Percentiles rank a stretch among this genome's conserved stretches.
Conservation (phyloP, 2,113 vertebrate genomes). For the Damaliscus lunatus region DNA sequence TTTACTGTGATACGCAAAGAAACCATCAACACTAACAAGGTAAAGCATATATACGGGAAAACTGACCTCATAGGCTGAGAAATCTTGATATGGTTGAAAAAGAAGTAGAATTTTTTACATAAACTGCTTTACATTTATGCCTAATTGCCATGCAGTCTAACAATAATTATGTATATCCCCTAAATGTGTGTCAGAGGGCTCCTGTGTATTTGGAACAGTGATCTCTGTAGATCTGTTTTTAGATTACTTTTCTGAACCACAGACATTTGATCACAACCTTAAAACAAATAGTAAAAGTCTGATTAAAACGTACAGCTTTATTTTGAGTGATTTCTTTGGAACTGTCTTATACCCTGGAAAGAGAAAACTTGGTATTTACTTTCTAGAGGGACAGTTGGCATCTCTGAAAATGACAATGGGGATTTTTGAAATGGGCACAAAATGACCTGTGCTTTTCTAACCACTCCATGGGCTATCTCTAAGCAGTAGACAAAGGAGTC, state of each 20-base stretch:
- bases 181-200: neutral
- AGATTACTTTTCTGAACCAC: neutral
- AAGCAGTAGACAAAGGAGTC: neutral
- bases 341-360: neutral
- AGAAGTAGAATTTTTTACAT: neutral
- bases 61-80: neutral
- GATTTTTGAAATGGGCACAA: neutral
- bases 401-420: neutral
- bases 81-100: neutral
- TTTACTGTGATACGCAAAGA: neutral
- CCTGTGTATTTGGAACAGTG: neutral
- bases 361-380: neutral
- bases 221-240: neutral
- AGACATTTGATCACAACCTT: neutral
- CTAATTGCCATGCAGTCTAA: neutral
- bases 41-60: neutral
- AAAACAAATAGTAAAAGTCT: neutral
- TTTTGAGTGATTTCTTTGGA: neutral
- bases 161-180: neutral
- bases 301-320: neutral
- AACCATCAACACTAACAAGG: neutral
- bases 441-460: neutral
- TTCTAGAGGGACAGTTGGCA: neutral
- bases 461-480: neutral
- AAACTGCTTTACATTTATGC: neutral